Evolutionary conservation across 2,113 vertebrate genomes (phyloP).

Genomic region (Pandion haliaetus): DNA sequence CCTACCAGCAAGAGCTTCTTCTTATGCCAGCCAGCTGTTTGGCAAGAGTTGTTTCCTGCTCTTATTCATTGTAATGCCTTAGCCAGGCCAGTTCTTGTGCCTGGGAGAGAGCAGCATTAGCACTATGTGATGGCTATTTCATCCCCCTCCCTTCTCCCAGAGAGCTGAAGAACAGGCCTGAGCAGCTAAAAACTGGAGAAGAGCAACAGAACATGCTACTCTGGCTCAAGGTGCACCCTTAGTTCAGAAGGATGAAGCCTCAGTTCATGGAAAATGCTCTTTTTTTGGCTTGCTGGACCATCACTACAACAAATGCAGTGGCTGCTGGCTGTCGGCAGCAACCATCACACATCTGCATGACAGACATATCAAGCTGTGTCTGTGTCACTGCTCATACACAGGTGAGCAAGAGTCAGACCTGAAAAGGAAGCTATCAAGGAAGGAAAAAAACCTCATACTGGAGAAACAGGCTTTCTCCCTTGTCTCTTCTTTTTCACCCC

Average conservation of each 20-base stretch:
- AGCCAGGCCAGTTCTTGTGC: neutral
- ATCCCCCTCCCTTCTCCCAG: neutral
- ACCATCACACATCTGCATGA: neutral
- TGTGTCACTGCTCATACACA: neutral
- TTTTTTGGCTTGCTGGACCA: neutral
- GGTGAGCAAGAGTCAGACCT: neutral
- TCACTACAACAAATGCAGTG: neutral
- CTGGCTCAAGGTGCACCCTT: neutral
- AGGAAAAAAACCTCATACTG: neutral
- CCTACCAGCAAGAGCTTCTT: neutral
- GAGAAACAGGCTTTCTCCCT: neutral
- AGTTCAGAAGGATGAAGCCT: neutral
- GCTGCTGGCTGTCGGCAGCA: neutral
- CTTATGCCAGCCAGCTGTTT: conserved; percentile 56
- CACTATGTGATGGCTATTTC: neutral
- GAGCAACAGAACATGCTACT: neutral
- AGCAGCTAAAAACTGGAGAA: neutral
- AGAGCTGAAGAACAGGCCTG: neutral
- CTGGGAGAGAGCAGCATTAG: neutral
- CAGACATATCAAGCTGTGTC: neutral
- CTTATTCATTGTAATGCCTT: neutral
- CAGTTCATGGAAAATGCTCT: neutral
- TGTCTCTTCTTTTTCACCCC: neutral
- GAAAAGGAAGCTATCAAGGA: neutral
- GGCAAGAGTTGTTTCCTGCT: conserved; percentile 21